Conservation (phyloP, 2,113 vertebrate species). For the Oophaga pumilio region DNA sequence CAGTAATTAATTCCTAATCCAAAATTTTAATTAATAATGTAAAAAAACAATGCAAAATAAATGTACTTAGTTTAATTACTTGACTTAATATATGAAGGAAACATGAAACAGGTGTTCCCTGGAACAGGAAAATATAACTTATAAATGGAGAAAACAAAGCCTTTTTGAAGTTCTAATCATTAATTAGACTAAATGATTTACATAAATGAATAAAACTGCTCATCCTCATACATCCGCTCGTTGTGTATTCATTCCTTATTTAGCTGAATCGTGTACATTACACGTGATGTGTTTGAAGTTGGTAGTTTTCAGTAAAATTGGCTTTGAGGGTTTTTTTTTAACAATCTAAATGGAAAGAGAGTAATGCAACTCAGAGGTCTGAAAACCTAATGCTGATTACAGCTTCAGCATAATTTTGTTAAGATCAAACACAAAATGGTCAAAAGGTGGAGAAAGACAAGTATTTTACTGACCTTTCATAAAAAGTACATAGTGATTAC, state of each 20-base stretch:
- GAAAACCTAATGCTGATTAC: conserved; percentile 29
- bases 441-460: conserved; percentile 42
- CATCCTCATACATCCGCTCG: neutral
- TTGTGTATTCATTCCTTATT: conserved; percentile 39
- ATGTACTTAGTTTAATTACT: conserved; percentile 2
- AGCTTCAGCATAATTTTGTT: conserved; percentile 16
- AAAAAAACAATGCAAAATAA: neutral
- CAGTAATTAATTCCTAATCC: neutral
- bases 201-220: conserved; percentile 26
- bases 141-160: neutral
- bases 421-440: conserved; percentile 47
- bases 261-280: conserved; percentile 26
- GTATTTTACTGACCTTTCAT: conserved; percentile 37
- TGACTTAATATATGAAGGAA: conserved; percentile 1
- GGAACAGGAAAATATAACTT: neutral
- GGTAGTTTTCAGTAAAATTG: conserved; percentile 27
- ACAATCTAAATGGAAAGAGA: conserved; percentile 24
- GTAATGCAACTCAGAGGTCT: conserved; percentile 22
- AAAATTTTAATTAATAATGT: neutral
- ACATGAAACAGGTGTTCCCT: neutral
- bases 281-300: conserved; percentile 49
- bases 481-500: conserved; percentile 1
- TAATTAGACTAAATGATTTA: conserved; percentile 33
- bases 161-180: conserved; percentile 28
- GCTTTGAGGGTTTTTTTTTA: conserved; percentile 46